Conservation (phyloP, 2,113 vertebrate genomes). For the Etheostoma cragini region DNA sequence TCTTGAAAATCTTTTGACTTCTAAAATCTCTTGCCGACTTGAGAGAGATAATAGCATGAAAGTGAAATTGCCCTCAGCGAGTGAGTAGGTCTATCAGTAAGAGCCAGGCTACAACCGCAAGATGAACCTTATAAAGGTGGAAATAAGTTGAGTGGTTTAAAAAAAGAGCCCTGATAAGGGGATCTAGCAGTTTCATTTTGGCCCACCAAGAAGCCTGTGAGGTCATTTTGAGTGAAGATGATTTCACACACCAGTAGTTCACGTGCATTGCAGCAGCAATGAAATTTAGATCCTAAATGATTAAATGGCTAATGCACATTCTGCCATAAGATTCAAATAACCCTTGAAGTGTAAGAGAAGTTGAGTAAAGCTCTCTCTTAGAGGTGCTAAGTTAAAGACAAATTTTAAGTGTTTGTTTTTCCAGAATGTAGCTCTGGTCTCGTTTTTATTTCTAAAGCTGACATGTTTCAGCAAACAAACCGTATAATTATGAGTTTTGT, state of each 20-base stretch:
- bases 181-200: slow-evolving; percentile 37
- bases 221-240: slow-evolving; percentile 29
- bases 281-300: slow-evolving; percentile 48
- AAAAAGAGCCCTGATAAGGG: slow-evolving; percentile 17
- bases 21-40: slow-evolving; percentile 28
- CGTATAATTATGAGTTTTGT: background rate
- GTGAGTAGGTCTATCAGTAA: slow-evolving; percentile 57
- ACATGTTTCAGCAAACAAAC: background rate
- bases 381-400: slow-evolving; percentile 10
- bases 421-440: background rate
- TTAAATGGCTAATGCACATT: slow-evolving; percentile 23
- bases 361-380: slow-evolving; percentile 22
- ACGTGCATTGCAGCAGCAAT: slow-evolving; percentile 33
- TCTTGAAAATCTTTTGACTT: slow-evolving; percentile 43
- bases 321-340: slow-evolving; percentile 37
- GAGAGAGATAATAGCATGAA: slow-evolving; percentile 66
- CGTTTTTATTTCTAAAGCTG: background rate
- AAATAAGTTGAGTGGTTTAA: slow-evolving; percentile 50
- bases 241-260: slow-evolving; percentile 55
- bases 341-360: slow-evolving; percentile 28
- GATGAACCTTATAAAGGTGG: slow-evolving; percentile 40
- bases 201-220: slow-evolving; percentile 19
- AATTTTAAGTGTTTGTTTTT: no score
- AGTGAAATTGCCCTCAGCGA: slow-evolving; percentile 34
- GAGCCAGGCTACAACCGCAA: slow-evolving; percentile 35